These are phyloP conservation scores for Latrodectus hesperus DNA, from an alignment of 2,888 invertebrate species.

Conservation along the genomic window DNA sequence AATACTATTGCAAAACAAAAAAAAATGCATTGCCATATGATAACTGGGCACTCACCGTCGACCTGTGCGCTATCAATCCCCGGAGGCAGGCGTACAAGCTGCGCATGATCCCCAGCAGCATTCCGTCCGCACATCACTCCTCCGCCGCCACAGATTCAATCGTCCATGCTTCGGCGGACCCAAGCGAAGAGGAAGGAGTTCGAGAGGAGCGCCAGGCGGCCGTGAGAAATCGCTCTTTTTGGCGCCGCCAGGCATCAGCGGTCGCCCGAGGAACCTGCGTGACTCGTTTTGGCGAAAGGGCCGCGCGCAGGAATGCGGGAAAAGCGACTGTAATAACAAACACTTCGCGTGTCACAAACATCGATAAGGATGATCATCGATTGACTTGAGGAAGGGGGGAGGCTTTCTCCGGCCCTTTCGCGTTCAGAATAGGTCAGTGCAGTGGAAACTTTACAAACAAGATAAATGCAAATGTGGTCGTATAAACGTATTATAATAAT, in stretches of 20 bases:
- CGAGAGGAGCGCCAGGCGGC: neutral
- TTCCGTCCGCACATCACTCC: slow-evolving; percentile 17
- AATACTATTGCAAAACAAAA: neutral
- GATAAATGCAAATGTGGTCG: too few species aligned
- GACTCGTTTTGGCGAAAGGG: neutral
- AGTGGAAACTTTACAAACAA: too few species aligned
- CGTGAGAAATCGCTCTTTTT: slow-evolving; percentile 3
- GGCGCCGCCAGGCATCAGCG: neutral
- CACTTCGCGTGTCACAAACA: too few species aligned
- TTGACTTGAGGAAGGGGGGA: too few species aligned
- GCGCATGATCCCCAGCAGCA: slow-evolving; percentile 63
- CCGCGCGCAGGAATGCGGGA: neutral
- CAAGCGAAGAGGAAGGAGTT: too few species aligned
- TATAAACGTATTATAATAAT: too few species aligned
- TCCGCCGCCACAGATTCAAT: neutral
- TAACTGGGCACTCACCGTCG: neutral
- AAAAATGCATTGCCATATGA: neutral
- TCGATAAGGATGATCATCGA: too few species aligned
- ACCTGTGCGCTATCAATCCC: slow-evolving; percentile 48
- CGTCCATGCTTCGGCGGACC: neutral
- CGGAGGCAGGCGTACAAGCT: slow-evolving; percentile 55
- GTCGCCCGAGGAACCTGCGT: neutral
- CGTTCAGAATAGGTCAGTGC: too few species aligned
- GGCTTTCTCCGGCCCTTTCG: too few species aligned
- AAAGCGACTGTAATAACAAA: too few species aligned